A percentile compares a stretch with the other conserved stretches of the same genome.
Evolutionary conservation across 2,888 invertebrate genomes (phyloP).

Genomic region (Ctena decussata): DNA sequence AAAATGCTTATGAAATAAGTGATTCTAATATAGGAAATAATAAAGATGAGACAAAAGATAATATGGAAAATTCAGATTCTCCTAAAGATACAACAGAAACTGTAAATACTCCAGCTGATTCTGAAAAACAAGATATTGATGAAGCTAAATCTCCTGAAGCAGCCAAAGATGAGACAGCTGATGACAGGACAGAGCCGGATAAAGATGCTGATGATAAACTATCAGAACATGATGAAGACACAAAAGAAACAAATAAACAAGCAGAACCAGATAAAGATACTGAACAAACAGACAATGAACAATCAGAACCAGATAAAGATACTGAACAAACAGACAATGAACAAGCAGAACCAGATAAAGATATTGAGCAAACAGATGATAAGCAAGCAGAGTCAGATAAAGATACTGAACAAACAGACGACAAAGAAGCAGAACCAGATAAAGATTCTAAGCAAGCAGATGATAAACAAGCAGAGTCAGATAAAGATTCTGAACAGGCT

Average conservation of each 20-base stretch:
- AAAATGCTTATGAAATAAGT: neutral
- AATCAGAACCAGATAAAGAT: neutral
- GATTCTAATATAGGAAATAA: neutral
- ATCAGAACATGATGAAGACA: neutral
- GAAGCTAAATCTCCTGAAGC: neutral
- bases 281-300: neutral
- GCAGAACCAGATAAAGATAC: neutral
- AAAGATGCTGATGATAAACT: conserved; percentile 9
- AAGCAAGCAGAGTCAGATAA: neutral
- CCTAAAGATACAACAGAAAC: neutral
- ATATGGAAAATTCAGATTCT: neutral
- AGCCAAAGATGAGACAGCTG: conserved; percentile 4
- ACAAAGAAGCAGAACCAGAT: conserved; percentile 7
- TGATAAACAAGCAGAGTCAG: conserved; percentile 10
- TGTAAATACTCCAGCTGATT: neutral
- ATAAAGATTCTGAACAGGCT: neutral
- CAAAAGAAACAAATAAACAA: neutral
- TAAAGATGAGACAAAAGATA: neutral
- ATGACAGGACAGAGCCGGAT: neutral
- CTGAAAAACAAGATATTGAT: neutral
- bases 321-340: neutral
- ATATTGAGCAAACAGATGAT: neutral
- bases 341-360: neutral
- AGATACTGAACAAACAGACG: neutral
- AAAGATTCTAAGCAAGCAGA: neutral